A percentile compares a stretch with the other conserved stretches of the same genome.
phyloP scores from a whole-genome alignment of 1,140 invertebrate genomes.

The Vanessa tameamea region DNA sequence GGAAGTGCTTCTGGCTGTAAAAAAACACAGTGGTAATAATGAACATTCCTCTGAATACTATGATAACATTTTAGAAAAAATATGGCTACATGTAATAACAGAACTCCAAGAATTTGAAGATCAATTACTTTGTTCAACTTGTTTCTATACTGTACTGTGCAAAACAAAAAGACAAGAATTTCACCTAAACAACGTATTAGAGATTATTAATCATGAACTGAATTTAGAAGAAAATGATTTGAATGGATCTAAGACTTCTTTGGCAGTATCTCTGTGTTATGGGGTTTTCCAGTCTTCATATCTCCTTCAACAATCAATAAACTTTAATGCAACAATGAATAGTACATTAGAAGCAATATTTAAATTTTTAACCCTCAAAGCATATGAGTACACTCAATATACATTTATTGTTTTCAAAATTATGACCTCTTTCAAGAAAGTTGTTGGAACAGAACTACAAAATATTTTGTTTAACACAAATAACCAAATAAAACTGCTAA shows the following conservation, averaged over 20 bases:
- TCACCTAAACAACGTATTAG: constrained; percentile 49
- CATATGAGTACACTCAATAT: constrained; percentile 71
- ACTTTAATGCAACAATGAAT: constrained; percentile 33
- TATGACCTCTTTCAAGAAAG: constrained; percentile 65
- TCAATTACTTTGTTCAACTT: constrained; percentile 66
- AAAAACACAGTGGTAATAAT: constrained; percentile 32
- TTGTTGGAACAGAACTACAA: constrained; percentile 55
- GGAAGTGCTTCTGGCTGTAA: constrained; percentile 52
- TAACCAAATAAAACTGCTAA: constrained; percentile 58
- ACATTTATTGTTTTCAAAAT: constrained; percentile 74
- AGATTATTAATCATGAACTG: constrained; percentile 47
- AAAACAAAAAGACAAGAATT: constrained; percentile 43
- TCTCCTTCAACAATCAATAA: constrained; percentile 41
- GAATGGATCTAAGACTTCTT: constrained; percentile 37
- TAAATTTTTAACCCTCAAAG: constrained; percentile 53
- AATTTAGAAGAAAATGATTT: constrained; percentile 29
- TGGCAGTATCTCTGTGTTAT: constrained; percentile 61
- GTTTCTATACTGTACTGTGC: constrained; percentile 57
- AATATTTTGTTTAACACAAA: constrained; percentile 48
- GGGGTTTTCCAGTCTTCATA: constrained; percentile 75
- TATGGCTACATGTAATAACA: constrained; percentile 60
- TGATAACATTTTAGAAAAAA: constrained; percentile 46
- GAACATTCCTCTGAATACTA: constrained; percentile 35
- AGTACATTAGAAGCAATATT: constrained; percentile 50
- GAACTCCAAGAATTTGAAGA: constrained; percentile 60